Conservation (phyloP, 2,113 vertebrate genomes). For the Octodon degus region DNA sequence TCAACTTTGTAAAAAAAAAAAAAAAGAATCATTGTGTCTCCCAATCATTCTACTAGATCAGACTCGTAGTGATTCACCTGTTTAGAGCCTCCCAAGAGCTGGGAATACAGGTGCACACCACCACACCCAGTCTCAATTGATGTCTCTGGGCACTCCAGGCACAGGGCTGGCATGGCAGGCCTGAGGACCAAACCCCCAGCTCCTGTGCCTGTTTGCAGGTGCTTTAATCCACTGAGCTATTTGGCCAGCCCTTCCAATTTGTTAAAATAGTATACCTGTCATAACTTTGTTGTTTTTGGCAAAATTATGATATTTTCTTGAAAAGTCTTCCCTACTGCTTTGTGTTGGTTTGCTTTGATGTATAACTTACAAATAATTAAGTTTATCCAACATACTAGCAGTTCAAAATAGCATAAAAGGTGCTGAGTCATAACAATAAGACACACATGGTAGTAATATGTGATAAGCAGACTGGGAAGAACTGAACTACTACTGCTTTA, state of each 20-base stretch:
- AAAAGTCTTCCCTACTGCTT: constrained; percentile 43
- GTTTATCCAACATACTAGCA: constrained; percentile 39
- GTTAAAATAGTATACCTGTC: constrained; percentile 7
- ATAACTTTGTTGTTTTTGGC: constrained; percentile 4
- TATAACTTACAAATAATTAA: background rate
- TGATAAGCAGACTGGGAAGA: constrained; percentile 42
- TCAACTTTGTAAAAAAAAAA: too few species aligned
- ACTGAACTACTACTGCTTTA: background rate
- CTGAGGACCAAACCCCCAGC: too few species aligned
- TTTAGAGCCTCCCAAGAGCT: too few species aligned
- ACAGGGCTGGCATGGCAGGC: too few species aligned
- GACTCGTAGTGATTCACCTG: too few species aligned
- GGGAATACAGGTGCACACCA: too few species aligned
- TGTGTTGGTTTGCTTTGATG: constrained; percentile 26
- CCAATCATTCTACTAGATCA: too few species aligned
- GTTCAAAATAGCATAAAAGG: constrained; percentile 27
- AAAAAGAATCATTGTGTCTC: background rate
- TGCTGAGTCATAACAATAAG: background rate
- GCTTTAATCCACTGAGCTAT: too few species aligned
- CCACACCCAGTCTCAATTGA: too few species aligned
- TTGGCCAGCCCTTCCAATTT: background rate
- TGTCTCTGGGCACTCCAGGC: too few species aligned
- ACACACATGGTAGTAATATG: background rate
- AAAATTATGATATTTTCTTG: constrained; percentile 50
- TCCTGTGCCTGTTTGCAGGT: too few species aligned